Evolutionary conservation across 2,113 vertebrate genomes (phyloP).

Genomic region (Hucho hucho): DNA sequence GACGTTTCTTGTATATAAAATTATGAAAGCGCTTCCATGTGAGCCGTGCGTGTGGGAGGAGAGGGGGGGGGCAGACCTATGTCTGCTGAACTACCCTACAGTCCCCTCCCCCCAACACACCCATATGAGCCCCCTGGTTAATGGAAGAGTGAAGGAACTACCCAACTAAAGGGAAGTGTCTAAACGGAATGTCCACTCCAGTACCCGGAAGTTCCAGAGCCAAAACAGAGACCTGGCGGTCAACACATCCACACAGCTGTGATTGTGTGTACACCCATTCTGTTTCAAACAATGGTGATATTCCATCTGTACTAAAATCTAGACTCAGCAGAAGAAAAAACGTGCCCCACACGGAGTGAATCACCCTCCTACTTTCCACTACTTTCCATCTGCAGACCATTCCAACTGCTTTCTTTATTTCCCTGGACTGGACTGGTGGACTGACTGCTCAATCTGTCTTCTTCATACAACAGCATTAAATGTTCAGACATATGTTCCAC

Average conservation of each 20-base stretch:
- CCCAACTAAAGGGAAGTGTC: background rate
- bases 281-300: too few relatives aligned
- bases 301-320: too few relatives aligned
- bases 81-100: background rate
- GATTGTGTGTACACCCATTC: too few relatives aligned
- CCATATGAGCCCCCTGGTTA: background rate
- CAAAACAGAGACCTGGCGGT: too few relatives aligned
- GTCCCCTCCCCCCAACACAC: background rate
- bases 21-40: slow-evolving; percentile 26
- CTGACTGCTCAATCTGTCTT: slow-evolving; percentile 19
- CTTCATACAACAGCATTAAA: slow-evolving; percentile 39
- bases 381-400: slow-evolving; percentile 10
- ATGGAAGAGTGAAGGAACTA: background rate
- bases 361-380: slow-evolving; percentile 27
- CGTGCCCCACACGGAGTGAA: background rate
- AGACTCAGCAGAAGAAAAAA: background rate
- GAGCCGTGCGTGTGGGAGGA: background rate
- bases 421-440: background rate
- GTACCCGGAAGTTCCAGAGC: too few relatives aligned
- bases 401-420: slow-evolving; percentile 10
- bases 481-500: slow-evolving; percentile 37
- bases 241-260: too few relatives aligned
- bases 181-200: too few relatives aligned
- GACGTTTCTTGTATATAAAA: slow-evolving; percentile 4
- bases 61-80: background rate